These are phyloP conservation scores for Liposcelis brunnea DNA, from an alignment of 2,888 invertebrate genomes.

Conservation along the genomic window DNA sequence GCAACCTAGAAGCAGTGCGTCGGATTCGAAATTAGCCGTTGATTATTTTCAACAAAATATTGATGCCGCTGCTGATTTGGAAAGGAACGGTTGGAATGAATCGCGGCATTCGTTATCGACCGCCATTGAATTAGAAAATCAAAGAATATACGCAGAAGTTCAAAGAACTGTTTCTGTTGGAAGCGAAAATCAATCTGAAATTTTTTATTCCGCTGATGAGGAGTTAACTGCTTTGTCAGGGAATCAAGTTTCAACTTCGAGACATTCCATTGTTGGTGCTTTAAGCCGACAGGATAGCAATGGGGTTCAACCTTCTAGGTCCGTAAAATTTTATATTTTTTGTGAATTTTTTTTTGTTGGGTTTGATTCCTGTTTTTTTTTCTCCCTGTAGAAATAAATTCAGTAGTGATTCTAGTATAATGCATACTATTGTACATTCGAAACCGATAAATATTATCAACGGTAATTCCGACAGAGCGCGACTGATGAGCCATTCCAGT, in stretches of 20 bases:
- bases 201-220: slow-evolving; percentile 87
- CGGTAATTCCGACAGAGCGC: slow-evolving; percentile 18
- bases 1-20: slow-evolving; percentile 63
- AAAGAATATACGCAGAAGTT: slow-evolving; percentile 23
- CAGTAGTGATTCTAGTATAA: slow-evolving; percentile 13
- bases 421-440: not conserved
- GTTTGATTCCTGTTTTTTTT: too few relatives aligned
- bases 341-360: too few relatives aligned
- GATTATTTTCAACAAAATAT: slow-evolving; percentile 37
- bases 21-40: slow-evolving; percentile 68
- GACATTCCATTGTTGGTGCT: slow-evolving; percentile 9
- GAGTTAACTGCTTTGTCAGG: slow-evolving; percentile 38
- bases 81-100: too few relatives aligned
- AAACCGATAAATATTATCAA: slow-evolving; percentile 2
- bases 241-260: slow-evolving; percentile 9
- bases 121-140: not conserved
- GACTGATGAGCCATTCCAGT: slow-evolving; percentile 37
- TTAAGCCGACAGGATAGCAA: slow-evolving; percentile 8
- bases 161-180: slow-evolving; percentile 75
- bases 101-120: not conserved
- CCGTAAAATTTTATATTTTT: too few relatives aligned
- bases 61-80: too few relatives aligned
- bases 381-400: slow-evolving; percentile 1
- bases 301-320: not conserved
- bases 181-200: slow-evolving; percentile 79